phyloP scores from a whole-genome alignment of 2,888 invertebrate genomes.

The Eilema griseolum region DNA sequence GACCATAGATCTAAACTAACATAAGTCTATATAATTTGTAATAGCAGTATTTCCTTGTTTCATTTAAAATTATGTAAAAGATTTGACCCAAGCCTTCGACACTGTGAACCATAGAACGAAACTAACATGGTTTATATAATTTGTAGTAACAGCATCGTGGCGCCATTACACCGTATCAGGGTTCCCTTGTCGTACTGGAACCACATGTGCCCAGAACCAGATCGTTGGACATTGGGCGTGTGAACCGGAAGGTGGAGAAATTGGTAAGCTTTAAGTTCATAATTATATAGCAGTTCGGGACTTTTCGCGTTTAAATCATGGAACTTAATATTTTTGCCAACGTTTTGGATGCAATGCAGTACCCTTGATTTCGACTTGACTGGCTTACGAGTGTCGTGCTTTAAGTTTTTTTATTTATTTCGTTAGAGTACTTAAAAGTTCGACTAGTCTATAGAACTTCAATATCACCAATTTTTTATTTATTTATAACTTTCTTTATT shows the following conservation, averaged over 20 bases:
- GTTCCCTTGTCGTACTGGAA: slow-evolving; percentile 91
- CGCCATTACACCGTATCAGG: slow-evolving; percentile 93
- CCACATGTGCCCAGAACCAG: slow-evolving; percentile 90
- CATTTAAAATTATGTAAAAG: background rate
- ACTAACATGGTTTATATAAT: background rate
- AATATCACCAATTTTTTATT: no score
- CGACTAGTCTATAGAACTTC: no score
- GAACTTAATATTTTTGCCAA: no score
- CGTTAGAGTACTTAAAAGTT: no score
- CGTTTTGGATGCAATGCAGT: no score
- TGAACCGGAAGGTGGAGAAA: slow-evolving; percentile 90
- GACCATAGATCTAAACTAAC: background rate
- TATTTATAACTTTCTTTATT: no score
- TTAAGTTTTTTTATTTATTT: background rate
- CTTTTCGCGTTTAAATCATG: no score
- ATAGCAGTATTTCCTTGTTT: no score
- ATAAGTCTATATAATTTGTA: background rate
- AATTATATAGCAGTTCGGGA: no score
- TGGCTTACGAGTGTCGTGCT: no score
- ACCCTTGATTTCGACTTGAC: no score
- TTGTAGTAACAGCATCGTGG: slow-evolving; percentile 87
- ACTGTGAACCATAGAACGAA: background rate
- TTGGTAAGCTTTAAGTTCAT: slow-evolving; percentile 66
- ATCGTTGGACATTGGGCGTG: slow-evolving; percentile 95
- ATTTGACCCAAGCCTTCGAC: background rate